Evolutionary conservation across 2,888 invertebrate species (phyloP).

Genomic region (Acanthosoma haemorrhoidale): DNA sequence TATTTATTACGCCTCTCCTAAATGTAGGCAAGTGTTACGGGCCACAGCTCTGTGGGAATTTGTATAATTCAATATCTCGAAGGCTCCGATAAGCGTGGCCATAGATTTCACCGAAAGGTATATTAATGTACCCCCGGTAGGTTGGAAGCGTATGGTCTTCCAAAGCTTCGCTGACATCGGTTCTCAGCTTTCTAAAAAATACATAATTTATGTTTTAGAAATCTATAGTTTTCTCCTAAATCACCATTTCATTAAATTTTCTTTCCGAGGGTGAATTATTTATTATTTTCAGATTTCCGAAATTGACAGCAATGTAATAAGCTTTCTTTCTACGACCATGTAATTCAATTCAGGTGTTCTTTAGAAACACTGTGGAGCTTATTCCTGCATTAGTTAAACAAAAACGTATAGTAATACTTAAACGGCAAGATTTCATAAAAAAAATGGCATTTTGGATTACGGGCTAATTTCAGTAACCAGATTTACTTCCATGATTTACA

Average conservation of each 20-base stretch:
- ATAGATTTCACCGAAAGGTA: not conserved
- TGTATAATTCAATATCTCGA: not conserved
- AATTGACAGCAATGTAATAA: not conserved
- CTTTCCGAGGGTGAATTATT: not conserved
- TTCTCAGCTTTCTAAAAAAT: slow-evolving; percentile 5
- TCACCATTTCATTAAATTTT: slow-evolving; percentile 6
- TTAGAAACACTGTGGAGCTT: too few relatives aligned
- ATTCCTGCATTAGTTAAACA: too few relatives aligned
- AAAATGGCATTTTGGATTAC: too few relatives aligned
- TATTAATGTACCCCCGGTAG: not conserved
- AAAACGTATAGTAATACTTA: too few relatives aligned
- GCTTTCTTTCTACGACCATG: not conserved
- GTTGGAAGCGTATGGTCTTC: not conserved
- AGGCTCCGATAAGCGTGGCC: not conserved
- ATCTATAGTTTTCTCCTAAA: slow-evolving; percentile 2
- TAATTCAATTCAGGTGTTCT: too few relatives aligned
- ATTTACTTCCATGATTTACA: too few relatives aligned
- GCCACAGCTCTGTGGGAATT: not conserved
- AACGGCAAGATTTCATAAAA: too few relatives aligned
- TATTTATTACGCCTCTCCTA: too few relatives aligned
- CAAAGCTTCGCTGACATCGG: too few relatives aligned
- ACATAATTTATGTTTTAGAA: slow-evolving; percentile 12
- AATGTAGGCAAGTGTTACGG: not conserved
- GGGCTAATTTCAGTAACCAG: too few relatives aligned
- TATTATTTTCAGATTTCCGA: not conserved